phyloP scores from a whole-genome alignment of 2,113 vertebrate species.

The Boulengeromyrus knoepffleri region DNA sequence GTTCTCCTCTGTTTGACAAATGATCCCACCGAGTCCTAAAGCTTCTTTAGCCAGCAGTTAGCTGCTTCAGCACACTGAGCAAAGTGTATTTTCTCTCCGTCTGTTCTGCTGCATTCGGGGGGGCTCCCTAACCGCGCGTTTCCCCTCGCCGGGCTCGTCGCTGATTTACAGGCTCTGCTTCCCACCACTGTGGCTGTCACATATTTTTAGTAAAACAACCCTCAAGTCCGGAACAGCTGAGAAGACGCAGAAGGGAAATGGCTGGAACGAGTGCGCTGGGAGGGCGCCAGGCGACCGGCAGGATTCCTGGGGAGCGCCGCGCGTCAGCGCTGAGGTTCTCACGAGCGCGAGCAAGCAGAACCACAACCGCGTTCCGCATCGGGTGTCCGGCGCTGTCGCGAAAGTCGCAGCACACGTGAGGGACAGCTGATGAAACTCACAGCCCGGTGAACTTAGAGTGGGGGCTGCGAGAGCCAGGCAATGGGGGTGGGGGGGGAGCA shows the following conservation, averaged over 20 bases:
- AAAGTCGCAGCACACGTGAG: constrained; percentile 38
- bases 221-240: constrained; percentile 33
- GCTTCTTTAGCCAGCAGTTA: constrained; percentile 48
- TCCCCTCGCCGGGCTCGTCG: constrained; percentile 55
- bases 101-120: constrained; percentile 48
- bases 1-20: constrained; percentile 42
- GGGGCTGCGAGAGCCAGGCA: background rate
- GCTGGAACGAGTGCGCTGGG: background rate
- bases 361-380: constrained; percentile 40
- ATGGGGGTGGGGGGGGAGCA: background rate
- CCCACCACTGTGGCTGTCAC: constrained; percentile 4
- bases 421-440: background rate
- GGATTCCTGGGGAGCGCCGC: constrained; percentile 32
- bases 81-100: constrained; percentile 61
- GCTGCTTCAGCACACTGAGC: constrained; percentile 50
- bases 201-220: background rate
- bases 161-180: constrained; percentile 55
- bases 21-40: constrained; percentile 50
- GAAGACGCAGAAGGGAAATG: constrained; percentile 27
- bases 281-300: constrained; percentile 28
- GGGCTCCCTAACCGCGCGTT: constrained; percentile 20
- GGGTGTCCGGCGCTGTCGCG: constrained; percentile 37
- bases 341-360: constrained; percentile 30
- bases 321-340: constrained; percentile 36
- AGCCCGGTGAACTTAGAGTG: background rate